A percentile compares a stretch with the other conserved stretches of the same genome.
Evolutionary conservation across 2,888 invertebrate species (phyloP).

Genomic region (Polylopha cassiicola): DNA sequence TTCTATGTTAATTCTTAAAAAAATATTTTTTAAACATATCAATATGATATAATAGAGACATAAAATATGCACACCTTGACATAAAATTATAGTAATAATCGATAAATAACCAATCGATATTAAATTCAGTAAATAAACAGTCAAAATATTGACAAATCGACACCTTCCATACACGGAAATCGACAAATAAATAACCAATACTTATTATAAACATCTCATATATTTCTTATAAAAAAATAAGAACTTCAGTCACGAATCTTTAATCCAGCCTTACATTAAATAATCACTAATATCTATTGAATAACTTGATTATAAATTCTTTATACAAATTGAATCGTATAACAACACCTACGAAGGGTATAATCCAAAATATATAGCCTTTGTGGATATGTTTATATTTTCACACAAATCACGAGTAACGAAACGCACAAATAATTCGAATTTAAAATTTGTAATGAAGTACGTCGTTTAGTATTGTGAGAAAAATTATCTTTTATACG

Average conservation of each 20-base stretch:
- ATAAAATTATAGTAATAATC: slow-evolving; percentile 7
- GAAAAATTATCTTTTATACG: slow-evolving; percentile 51
- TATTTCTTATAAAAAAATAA: no score
- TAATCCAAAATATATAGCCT: neutral
- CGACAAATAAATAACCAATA: no score
- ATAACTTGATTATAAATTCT: slow-evolving; percentile 17
- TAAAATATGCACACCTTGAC: slow-evolving; percentile 5
- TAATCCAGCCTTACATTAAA: slow-evolving; percentile 21
- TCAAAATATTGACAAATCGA: slow-evolving; percentile 52
- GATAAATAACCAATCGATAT: no score
- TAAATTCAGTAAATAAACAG: slow-evolving; percentile 18
- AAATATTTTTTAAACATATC: no score
- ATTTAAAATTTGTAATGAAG: slow-evolving; percentile 72
- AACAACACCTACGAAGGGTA: slow-evolving; percentile 7
- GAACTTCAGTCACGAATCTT: slow-evolving; percentile 28
- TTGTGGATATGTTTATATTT: slow-evolving; percentile 49
- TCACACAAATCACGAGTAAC: slow-evolving; percentile 67
- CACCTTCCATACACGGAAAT: no score
- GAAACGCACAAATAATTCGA: slow-evolving; percentile 61
- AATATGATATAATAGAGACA: no score
- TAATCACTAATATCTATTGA: slow-evolving; percentile 19
- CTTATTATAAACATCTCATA: no score
- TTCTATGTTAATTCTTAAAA: no score
- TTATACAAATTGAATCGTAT: slow-evolving; percentile 18
- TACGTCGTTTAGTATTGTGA: slow-evolving; percentile 61